Base-by-base conservation (phyloP, 2,113 vertebrate species). In the Toxotes chatareus region DNA sequence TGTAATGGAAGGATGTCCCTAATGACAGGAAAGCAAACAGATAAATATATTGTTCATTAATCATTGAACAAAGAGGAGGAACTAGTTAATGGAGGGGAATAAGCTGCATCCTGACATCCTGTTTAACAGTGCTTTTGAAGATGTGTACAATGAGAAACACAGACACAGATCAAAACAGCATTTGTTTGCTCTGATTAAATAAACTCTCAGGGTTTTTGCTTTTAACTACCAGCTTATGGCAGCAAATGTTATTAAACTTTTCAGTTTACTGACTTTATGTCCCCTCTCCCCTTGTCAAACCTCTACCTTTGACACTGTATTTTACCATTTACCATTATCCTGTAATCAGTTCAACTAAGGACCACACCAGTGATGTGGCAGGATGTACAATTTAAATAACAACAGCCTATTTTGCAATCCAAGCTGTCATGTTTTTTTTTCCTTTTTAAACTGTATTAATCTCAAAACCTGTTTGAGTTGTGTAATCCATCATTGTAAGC, bases 51-150 rank as follows among this genome's bases (percentile, higher is more conserved):
- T 7, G 53, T 31, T 40, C 76, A 86, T 91, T 32, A 83, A 75
- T 85, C 59, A 86, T 70, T 83, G 23, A 88, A 40, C 66, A 36
- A 77, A 68, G 21, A 64, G 16, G 62, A 65, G 44, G 51, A 82
- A 51, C 16, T 10, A 32, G 34, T 23, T 83, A 86, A 80, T 86
- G 81, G 85, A 67, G n/a, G 36, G 66, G 73, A 51, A 31, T 36
- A 44, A 67, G 49, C 4, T 8, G 7, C 23, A 44, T 72, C 38
- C 65, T 51, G 60, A 67, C 64, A 77, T 82, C 81, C 78, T 68
- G 69, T 62, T 68, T 42, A 4, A 53, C 0, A 10, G 8, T 74
- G n/a, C 3, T n/a, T 49, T 44, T 62, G 38, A 19, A 51, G 60
- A 74, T 44, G 19, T 4, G 14, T 53, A 46, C 13, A 31, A 17